A percentile compares a stretch with the other conserved stretches of the same genome.
Conservation (phyloP, 53 echinoderm and acorn worm species). For the Astropecten irregularis region DNA sequence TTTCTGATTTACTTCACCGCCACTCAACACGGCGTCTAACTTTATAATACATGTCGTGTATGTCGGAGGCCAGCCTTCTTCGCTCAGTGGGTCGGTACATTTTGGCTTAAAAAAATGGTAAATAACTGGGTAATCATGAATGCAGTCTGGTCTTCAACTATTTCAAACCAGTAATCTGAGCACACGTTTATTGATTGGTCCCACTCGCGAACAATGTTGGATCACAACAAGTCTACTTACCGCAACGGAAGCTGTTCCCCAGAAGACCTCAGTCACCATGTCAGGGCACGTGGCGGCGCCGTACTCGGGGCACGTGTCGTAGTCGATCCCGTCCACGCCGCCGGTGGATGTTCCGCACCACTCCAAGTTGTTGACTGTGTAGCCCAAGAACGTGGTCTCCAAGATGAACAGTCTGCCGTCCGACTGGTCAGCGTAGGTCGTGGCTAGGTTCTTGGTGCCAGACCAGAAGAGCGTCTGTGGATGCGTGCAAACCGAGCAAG, state of each 20-base stretch:
- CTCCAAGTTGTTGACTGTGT: constrained; percentile 30
- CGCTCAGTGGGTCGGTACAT: too few relatives aligned
- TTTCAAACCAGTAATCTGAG: too few relatives aligned
- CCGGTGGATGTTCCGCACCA: constrained; percentile 37
- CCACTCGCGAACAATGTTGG: too few relatives aligned
- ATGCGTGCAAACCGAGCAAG: too few relatives aligned
- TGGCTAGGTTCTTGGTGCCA: constrained; percentile 35
- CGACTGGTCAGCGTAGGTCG: constrained; percentile 12
- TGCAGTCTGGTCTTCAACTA: too few relatives aligned
- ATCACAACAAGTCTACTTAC: constrained; percentile 43
- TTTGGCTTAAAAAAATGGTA: too few relatives aligned
- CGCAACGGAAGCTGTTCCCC: constrained; percentile 42
- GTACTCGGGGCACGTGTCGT: neutral
- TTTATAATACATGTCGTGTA: too few relatives aligned
- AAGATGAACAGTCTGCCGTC: constrained; percentile 4
- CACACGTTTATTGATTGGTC: too few relatives aligned
- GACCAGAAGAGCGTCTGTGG: constrained; percentile 64
- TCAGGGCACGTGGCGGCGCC: neutral
- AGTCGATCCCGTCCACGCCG: constrained; percentile 7
- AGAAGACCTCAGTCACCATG: constrained; percentile 16
- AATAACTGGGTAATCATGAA: too few relatives aligned
- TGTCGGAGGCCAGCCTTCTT: too few relatives aligned
- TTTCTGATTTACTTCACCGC: too few relatives aligned
- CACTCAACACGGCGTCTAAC: too few relatives aligned
- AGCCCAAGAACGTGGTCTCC: constrained; percentile 37